A percentile compares a stretch with the other conserved stretches of the same genome.
phyloP scores from a whole-genome alignment of 2,888 invertebrate genomes.

The Erpobdella octoculata region DNA sequence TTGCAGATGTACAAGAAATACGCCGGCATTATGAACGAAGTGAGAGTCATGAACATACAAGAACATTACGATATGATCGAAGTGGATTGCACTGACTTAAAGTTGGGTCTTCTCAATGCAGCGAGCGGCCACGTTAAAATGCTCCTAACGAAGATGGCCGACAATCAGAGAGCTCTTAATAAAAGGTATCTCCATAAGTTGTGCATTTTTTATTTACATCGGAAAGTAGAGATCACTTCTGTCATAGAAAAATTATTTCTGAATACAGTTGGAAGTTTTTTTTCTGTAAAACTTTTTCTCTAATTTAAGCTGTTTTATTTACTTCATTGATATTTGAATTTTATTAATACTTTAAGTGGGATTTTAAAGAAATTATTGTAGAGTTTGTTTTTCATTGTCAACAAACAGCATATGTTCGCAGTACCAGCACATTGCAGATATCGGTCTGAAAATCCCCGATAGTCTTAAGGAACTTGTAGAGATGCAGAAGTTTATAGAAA shows the following conservation, averaged over 20 bases:
- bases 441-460: slow-evolving; percentile 66
- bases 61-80: slow-evolving; percentile 52
- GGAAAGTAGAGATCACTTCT: too few relatives aligned
- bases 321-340: too few relatives aligned
- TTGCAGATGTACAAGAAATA: slow-evolving; percentile 50
- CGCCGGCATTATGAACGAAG: slow-evolving; percentile 46
- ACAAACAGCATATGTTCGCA: slow-evolving; percentile 56
- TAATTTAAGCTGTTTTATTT: slow-evolving; percentile 29
- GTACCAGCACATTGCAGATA: slow-evolving; percentile 65
- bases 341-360: too few relatives aligned
- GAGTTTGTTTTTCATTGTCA: too few relatives aligned
- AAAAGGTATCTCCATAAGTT: too few relatives aligned
- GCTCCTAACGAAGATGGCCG: slow-evolving; percentile 48
- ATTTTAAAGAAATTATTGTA: too few relatives aligned
- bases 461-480: slow-evolving; percentile 74
- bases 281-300: background rate
- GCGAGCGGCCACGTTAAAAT: slow-evolving; percentile 47
- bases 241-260: too few relatives aligned
- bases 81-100: slow-evolving; percentile 52
- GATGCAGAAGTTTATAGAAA: slow-evolving; percentile 71
- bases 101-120: slow-evolving; percentile 49
- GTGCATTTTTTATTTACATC: too few relatives aligned
- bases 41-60: slow-evolving; percentile 49
- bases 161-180: slow-evolving; percentile 49
- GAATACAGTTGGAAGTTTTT: background rate